phyloP scores from a whole-genome alignment of 2,113 vertebrate species.

The Gnathonemus longibarbis region DNA sequence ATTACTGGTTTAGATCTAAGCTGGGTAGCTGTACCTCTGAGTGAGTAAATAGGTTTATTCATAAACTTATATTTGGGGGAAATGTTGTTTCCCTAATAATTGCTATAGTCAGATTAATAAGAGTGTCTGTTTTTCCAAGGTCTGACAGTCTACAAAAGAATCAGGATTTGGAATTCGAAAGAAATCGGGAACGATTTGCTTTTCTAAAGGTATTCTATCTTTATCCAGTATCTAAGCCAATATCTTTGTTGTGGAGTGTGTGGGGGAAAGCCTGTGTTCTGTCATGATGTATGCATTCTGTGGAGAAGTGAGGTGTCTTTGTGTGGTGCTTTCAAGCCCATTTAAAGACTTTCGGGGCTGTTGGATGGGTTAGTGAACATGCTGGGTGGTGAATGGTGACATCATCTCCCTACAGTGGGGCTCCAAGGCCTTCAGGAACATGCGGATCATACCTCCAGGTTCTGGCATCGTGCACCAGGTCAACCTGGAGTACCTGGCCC shows the following conservation, averaged over 20 bases:
- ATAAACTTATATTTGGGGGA: background rate
- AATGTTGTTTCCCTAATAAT: background rate
- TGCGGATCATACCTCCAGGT: slow-evolving; percentile 92
- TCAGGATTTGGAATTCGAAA: slow-evolving; percentile 95
- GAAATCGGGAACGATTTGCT: slow-evolving; percentile 91
- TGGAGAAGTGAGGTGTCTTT: background rate
- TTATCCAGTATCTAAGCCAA: background rate
- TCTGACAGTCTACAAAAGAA: slow-evolving; percentile 92
- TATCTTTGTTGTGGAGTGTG: background rate
- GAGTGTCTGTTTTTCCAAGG: slow-evolving; percentile 57
- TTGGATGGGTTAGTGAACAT: background rate
- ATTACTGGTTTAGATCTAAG: background rate
- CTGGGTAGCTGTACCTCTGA: background rate
- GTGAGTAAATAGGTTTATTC: background rate
- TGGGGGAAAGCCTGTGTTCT: background rate
- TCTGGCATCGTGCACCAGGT: slow-evolving; percentile 97
- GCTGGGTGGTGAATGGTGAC: background rate
- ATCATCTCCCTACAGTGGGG: slow-evolving; percentile 75
- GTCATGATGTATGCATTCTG: background rate
- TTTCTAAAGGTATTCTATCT: slow-evolving; percentile 81
- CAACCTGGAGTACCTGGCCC: slow-evolving; percentile 90
- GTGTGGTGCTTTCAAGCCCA: background rate
- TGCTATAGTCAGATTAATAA: background rate
- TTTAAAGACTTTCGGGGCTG: background rate
- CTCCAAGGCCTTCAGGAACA: slow-evolving; percentile 87